Evolutionary conservation across 64 coral and sea anemone genomes (phyloP).

Genomic region (Porites australiensis): DNA sequence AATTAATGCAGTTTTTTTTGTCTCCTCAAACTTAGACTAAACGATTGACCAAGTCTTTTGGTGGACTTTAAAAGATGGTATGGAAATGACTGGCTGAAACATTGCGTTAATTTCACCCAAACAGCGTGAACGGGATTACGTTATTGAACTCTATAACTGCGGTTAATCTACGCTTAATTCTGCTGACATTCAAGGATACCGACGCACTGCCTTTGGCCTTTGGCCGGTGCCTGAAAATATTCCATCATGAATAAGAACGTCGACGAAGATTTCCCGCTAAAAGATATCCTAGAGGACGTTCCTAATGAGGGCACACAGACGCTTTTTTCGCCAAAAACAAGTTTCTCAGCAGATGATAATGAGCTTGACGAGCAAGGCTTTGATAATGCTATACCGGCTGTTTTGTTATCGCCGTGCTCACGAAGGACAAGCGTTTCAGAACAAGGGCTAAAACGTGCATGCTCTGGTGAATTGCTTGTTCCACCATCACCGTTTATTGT

Average conservation of each 20-base stretch:
- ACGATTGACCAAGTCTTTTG: not conserved
- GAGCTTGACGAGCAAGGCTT: not conserved
- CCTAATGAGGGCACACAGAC: not conserved
- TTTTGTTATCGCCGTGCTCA: constrained; percentile 16
- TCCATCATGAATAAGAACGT: constrained; percentile 5
- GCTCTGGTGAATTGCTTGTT: constrained; percentile 12
- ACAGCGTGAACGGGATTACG: not conserved
- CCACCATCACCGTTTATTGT: not conserved
- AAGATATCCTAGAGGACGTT: not conserved
- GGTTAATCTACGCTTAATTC: constrained; percentile 12
- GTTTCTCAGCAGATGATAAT: not conserved
- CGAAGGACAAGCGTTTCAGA: constrained; percentile 15
- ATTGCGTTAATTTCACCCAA: not conserved
- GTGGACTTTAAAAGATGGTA: not conserved
- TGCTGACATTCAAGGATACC: not conserved
- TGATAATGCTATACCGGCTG: constrained; percentile 16
- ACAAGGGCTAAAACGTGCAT: not conserved
- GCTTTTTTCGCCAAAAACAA: constrained; percentile 3
- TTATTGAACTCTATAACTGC: not conserved
- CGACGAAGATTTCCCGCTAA: not conserved
- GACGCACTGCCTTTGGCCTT: not conserved
- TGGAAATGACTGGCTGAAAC: not conserved
- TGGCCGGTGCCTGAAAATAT: not conserved
- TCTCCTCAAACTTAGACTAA: not conserved
- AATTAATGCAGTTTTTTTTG: not conserved